Evolutionary conservation across 2,888 invertebrate genomes (phyloP).

Genomic region (Pollenia amentaria): DNA sequence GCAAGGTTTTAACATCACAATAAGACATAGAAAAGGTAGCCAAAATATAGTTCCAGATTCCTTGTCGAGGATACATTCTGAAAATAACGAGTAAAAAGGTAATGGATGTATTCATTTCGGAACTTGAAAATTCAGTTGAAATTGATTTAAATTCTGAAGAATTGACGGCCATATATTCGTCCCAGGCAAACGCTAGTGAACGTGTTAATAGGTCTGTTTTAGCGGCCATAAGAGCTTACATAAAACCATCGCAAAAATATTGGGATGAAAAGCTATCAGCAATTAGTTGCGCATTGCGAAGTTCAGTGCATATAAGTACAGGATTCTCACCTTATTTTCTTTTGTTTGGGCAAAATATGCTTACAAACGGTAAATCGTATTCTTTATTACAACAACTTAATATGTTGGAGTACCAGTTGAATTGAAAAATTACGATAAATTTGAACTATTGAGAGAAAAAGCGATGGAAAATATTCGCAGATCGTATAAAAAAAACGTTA

Average conservation of each 20-base stretch:
- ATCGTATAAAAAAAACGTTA: constrained; percentile 14
- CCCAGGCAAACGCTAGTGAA: background rate
- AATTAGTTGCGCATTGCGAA: constrained; percentile 28
- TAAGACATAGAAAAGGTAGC: constrained; percentile 5
- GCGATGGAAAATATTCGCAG: constrained; percentile 7
- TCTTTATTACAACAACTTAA: background rate
- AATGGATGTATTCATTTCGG: background rate
- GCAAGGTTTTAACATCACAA: constrained; percentile 33
- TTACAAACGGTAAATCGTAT: constrained; percentile 10
- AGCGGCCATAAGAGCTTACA: constrained; percentile 13
- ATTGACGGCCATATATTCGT: background rate
- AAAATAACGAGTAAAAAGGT: background rate
- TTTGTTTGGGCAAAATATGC: constrained; percentile 43
- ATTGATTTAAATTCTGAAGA: constrained; percentile 2
- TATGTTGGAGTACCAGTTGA: constrained; percentile 13
- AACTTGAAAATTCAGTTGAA: constrained; percentile 9
- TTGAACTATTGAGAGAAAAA: constrained; percentile 12
- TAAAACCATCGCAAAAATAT: background rate
- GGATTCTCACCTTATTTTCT: constrained; percentile 41
- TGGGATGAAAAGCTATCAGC: background rate
- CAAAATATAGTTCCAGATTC: no score
- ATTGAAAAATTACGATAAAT: background rate
- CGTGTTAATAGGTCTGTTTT: constrained; percentile 25
- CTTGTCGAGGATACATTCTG: no score
- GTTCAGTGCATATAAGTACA: constrained; percentile 33